Base-by-base conservation (phyloP, 23 tunicate species). In the Trididemnum clinides region DNA sequence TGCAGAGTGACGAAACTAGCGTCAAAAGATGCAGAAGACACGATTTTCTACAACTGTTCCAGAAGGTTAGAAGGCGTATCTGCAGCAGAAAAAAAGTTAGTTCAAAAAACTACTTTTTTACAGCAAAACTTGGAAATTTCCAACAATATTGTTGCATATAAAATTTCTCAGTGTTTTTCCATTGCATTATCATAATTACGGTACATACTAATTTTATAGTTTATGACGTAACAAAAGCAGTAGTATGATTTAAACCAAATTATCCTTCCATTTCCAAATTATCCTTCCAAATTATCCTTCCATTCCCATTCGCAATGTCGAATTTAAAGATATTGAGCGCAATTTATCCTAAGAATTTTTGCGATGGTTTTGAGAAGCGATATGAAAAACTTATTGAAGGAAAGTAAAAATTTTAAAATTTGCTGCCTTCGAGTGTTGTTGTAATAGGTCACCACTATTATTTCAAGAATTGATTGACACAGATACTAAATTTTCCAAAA, bases 51-150 rank as follows among this genome's bases (percentile, higher is more conserved):
- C 31, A n/a, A 31, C 37, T 37, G 31, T 37, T 66, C 31, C 7
- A 10, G 2, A 66, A 23, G 7, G 7, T 29, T 29, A 32, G 4
- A 29, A 66, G 36, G 37, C 31, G 37, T 66, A 66, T 28, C 37
- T 29, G 37, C 75, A 66, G n/a, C 37, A 66, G 75, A 66, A 31
- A 66, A 66, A 66, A 31, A 66, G 37, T 66, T 66, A 28, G 30
- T 66, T 32, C 7, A 32, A 66, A 66, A 66, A 66, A 66, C n/a
- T n/a, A n/a, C n/a, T n/a, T n/a, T n/a, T n/a, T n/a, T 10, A 59
- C 3, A 19, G 3, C 22, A n/a, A 59, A 10, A 10, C 25, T 59
- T 59, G 3, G 66, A 59, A 10, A 10, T 44, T 44, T 44, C 15
- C 15, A 59, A 10, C 20, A 10, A n/a, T 19, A 59, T 4, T 10